phyloP scores from a whole-genome alignment of 2,113 vertebrate genomes.

The Parotia lawesii region DNA sequence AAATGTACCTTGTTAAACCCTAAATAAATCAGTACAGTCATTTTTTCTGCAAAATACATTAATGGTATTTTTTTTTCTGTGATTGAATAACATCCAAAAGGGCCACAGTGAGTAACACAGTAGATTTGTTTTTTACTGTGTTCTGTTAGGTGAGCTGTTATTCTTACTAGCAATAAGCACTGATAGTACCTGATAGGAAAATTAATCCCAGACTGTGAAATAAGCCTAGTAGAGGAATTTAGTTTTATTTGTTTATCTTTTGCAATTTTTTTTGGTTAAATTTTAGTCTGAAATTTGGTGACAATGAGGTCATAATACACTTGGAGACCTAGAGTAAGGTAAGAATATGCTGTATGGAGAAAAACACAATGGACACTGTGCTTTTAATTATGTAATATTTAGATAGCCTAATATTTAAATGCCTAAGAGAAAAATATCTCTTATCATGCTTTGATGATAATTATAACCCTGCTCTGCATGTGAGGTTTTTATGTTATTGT shows the following conservation, averaged over 20 bases:
- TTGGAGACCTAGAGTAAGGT: background rate
- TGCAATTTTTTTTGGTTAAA: background rate
- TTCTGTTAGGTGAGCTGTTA: background rate
- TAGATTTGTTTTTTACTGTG: background rate
- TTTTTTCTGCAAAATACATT: background rate
- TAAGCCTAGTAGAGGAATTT: background rate
- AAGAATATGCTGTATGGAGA: background rate
- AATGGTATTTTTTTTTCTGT: background rate
- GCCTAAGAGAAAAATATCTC: background rate
- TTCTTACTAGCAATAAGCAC: background rate
- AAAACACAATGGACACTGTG: background rate
- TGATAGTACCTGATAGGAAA: background rate
- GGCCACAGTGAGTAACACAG: background rate
- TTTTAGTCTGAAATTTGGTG: background rate
- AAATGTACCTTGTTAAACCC: background rate
- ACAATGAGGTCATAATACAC: background rate
- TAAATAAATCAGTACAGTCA: background rate
- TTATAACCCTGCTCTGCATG: background rate
- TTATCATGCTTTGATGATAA: background rate
- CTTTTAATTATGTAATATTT: background rate
- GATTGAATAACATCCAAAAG: background rate
- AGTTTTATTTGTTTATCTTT: background rate
- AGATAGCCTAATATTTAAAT: background rate
- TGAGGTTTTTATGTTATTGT: rapidly evolving
- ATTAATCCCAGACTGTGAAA: background rate